Evolutionary conservation across 2,113 vertebrate genomes (phyloP), one percentile per base, ranked within the genome.

Genomic region (Arothron firmamentum): DNA sequence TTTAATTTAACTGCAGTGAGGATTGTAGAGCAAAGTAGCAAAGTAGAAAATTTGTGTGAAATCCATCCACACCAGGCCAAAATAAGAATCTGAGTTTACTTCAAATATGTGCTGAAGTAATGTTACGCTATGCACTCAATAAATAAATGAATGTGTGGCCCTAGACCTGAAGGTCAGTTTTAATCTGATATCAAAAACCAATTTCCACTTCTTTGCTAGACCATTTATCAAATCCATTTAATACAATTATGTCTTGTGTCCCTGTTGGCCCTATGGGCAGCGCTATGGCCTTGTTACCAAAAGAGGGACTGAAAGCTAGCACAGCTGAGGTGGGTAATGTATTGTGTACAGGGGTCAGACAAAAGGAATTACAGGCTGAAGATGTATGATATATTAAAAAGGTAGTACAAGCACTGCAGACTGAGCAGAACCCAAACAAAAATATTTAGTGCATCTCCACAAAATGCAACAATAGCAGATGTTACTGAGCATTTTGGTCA

Each of bases 141-240:
- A 54, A 58, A 63, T 15, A 89, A 81, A 89, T 74, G 89, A 89
- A 91, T 90, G 76, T 85, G 70, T 70, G 73, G 82, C 67, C 77
- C 89, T 92, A 88, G 91, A 91, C 72, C 79, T 87, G 89, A 92
- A 93, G 90, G 92, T 91, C 93, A 92, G 73, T 77, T 91, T 91
- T 92, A 92, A 93, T 92, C 90, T 70, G 87, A 81, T 86, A 92
- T 90, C 88, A 90, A 91, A 89, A 93, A 89, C 67, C 89, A 92
- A 94, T 93, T 93, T 92, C 89, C 83, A 91, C 82, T 89, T 85
- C 74, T 87, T 89, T 91, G 90, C 93, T 91, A 92, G 75, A 77
- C 85, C 92, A 93, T 94, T 92, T 88, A 92, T 94, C 92, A 94
- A 84, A 75, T 82, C 75, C 70, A 84, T 87, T 89, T 89, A 91